Base-by-base conservation (phyloP, 2,888 invertebrate genomes). In the Mesopsocus fuscifrons region DNA sequence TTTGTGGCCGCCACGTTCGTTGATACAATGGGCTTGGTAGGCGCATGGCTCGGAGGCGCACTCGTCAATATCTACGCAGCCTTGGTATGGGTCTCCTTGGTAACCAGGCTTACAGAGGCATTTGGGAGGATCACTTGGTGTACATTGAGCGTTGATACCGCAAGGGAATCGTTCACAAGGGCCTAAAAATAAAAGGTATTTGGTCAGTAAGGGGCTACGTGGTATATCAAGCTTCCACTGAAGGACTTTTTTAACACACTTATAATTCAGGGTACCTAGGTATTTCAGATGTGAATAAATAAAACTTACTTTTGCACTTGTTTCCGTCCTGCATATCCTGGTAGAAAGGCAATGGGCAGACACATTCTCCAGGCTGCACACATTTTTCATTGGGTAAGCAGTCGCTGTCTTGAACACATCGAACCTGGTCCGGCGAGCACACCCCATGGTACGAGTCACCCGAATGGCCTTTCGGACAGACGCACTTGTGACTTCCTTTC, bases 91-190 rank as follows among this genome's bases (percentile, higher is more conserved):
- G 61, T 88, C 81, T 9, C 89, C 88, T 60, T 82, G 81, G 56
- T 74, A 88, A 11, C 91, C 89, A 16, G 76, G 69, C 60, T 79
- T 75, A 58, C 91, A 91, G 72, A 82, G 77, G 57, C 91, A 91
- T 53, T 74, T 77, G 1, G 89, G 88, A 6, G 88, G 88, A 62
- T 88, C 84, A 46, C 78, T 80, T 1, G 87, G 83, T 1, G 83
- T 83, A 57, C 89, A 91, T 61, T 82, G 82, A 3, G 88, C 80
- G 57, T 89, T 88, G 41, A 88, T 77, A 23, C 91, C 89, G 53
- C 91, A 91, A 6, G 79, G 77, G 58, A 81, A 87, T 47, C 88
- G 70, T 59, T 91, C 87, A 58, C 89, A 91, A 5, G 89, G 89
- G 57, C 65, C 67, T 67, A 45, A 26, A n/a, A n/a, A n/a, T n/a